Base-by-base conservation (phyloP, 1,140 invertebrate genomes). In the Hyphantria cunea region DNA sequence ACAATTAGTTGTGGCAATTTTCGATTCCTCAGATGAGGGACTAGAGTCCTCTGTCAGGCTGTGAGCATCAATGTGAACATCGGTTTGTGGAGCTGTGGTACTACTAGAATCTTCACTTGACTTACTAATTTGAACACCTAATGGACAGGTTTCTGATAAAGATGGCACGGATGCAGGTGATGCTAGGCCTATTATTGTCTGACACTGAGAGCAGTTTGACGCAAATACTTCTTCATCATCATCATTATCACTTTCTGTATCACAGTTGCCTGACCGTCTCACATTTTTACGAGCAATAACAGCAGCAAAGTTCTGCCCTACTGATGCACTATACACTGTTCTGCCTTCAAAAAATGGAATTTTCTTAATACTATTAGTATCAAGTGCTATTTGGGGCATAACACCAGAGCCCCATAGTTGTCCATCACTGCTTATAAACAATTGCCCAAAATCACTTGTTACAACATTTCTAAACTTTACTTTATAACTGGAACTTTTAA, bases 371-470 rank as follows among this genome's bases (percentile, higher is more conserved):
- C 86, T 91, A 56, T 68, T 69, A 59, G 88, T 89, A 48, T 93
- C 93, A 62, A 96, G 92, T 13, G 93, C 92, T 58, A 96, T 93
- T 77, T 96, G 94, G 7, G 93, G 92, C 82, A 96, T 95, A 73
- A 91, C 82, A 42, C 96, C 95, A 69, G 93, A 94, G 0, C 93
- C 94, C 95, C 95, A 96, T 8, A 96, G 83, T 63, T 96, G 93
- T 14, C 94, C 94, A 84, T 88, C 92, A 69, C 94, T 93, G 33
- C 94, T 94, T 15, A 95, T 92, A 84, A 94, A 95, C 6, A 95
- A 86, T 58, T 92, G 86, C 6, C 93, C 92, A 78, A 92, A 92
- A 69, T 93, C 92, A 70, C 91, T 93, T 44, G 93, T 91, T 7
- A 93, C 91, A 60, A 95, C 85, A 70, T 92, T 92, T 74, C 93